These are phyloP conservation scores for Loris lydekkerianus DNA, from an alignment of 2,797 vertebrate species.

Conservation along the genomic window DNA sequence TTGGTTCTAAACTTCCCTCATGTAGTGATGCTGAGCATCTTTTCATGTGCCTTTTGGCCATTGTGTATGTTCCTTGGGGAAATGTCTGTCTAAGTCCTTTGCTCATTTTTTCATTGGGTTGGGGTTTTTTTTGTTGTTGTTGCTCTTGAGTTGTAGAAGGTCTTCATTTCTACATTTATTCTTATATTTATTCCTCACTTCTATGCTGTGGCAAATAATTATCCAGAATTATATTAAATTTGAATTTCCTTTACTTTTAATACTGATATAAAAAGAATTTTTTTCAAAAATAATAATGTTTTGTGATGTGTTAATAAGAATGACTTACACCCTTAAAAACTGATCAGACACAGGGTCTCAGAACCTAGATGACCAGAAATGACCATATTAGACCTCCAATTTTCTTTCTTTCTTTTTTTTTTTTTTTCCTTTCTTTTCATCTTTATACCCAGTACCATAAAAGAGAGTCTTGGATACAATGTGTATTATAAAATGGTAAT, in stretches of 20 bases:
- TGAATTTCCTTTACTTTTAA: not conserved
- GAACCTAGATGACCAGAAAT: not conserved
- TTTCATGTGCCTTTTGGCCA: not conserved
- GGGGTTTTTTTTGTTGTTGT: not conserved
- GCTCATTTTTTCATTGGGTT: not conserved
- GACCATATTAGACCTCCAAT: not conserved
- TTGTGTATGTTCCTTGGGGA: not conserved
- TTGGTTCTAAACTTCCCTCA: not conserved
- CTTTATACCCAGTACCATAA: conserved; percentile 5
- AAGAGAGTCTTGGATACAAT: not conserved
- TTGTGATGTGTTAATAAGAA: not conserved
- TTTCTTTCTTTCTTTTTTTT: not conserved
- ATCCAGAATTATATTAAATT: not conserved
- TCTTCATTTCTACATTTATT: not conserved
- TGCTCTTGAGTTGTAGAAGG: not conserved
- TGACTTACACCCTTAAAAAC: not conserved
- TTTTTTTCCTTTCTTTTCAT: not conserved
- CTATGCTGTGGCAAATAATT: not conserved
- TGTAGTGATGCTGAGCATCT: not conserved
- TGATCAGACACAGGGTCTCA: not conserved
- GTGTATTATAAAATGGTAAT: not conserved
- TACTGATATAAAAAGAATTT: not conserved
- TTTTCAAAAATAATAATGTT: not conserved
- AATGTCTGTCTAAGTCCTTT: not conserved
- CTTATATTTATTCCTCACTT: not conserved